Base-by-base conservation (phyloP, 53 echinoderm and acorn worm species). In the Stichopus horrens region DNA sequence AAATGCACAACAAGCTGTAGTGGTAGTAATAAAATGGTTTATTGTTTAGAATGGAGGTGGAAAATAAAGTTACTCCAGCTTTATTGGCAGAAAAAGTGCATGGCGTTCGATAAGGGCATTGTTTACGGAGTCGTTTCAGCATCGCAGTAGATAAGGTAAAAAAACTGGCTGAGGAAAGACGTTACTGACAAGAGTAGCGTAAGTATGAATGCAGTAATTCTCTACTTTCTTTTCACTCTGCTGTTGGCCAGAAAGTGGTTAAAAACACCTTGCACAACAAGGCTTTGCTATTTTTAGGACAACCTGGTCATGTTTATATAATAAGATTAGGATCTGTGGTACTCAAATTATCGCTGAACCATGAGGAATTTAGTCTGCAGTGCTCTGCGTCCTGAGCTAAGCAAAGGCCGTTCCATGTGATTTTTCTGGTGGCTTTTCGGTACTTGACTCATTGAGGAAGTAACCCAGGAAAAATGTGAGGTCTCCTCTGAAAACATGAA, bases 311-410 rank as follows among this genome's bases (percentile, higher is more conserved):
- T 79, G 54, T 79, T 79, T 54, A 19, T 52, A 79, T 79, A 79
- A 55, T 8, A 5, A 79, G 79, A 79, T 79, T 54, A 79, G 8
- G 18, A 79, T 79, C 79, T 9, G 51, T 79, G 79, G 19, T 55
- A 53, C 55, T 4, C 16, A 53, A 79, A 55, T 79, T 53, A 55
- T 79, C 55, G 53, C 53, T 79, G 52, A 79, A n/a, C 79, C 55
- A 53, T 79, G 54, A n/a, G 54, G 55, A 55, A 7, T 79, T 55
- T 53, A 63, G 79, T 79, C 79, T 79, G 79, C 16, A 9, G 53
- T 54, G 2, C 0, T 37, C 37, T 53, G 54, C 54, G 54, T 79
- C 79, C 79, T 79, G 52, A 53, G 56, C 20, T 13, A 13, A 13
- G 63, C 10, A 7, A 63, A 63, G 10, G 63, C 16, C 63, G 7